Base-by-base conservation (phyloP, 1,140 invertebrate species). In the Cephus cinctus region DNA sequence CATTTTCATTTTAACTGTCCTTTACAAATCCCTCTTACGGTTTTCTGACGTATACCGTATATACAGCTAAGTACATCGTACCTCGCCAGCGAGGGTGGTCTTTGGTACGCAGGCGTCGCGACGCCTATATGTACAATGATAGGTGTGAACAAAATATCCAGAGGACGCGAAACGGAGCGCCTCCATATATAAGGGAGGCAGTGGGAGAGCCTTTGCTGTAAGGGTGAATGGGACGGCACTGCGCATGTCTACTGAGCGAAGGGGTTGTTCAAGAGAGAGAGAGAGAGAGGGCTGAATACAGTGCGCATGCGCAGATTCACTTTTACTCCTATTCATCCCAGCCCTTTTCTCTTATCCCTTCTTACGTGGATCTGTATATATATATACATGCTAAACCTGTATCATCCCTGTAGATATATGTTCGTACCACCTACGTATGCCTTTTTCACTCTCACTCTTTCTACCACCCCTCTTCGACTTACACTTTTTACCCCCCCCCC, bases 81-180 rank as follows among this genome's bases (percentile, higher is more conserved):
- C n/a, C n/a, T n/a, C n/a, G n/a, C n/a, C n/a, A n/a, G n/a, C n/a
- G n/a, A n/a, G n/a, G n/a, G n/a, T n/a, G n/a, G n/a, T n/a, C n/a
- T n/a, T n/a, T n/a, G n/a, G 39, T 47, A 59, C 64, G 65, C 67
- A 63, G 58, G 56, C 67, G 66, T 56, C 55, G 58, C 31, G 54
- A 60, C 57, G 60, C 58, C 67, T 65, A 66, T 70, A 64, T 65
- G 56, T 63, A 66, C 68, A 65, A 70, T 69, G 61, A 64, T 65
- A 72, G 71, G 69, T 71, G 69, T 70, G 61, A 74, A 74, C 69
- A 61, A 67, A 64, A 65, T 47, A 47, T 54, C 46, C 9, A 27
- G 21, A n/a, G n/a, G n/a, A n/a, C n/a, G n/a, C n/a, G n/a, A n/a
- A n/a, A n/a, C n/a, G n/a, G n/a, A n/a, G n/a, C n/a, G n/a, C n/a